Percentiles rank a stretch among this genome's conserved stretches.
Conservation (phyloP, 1,140 invertebrate species). For the Diorhabda elongata region DNA sequence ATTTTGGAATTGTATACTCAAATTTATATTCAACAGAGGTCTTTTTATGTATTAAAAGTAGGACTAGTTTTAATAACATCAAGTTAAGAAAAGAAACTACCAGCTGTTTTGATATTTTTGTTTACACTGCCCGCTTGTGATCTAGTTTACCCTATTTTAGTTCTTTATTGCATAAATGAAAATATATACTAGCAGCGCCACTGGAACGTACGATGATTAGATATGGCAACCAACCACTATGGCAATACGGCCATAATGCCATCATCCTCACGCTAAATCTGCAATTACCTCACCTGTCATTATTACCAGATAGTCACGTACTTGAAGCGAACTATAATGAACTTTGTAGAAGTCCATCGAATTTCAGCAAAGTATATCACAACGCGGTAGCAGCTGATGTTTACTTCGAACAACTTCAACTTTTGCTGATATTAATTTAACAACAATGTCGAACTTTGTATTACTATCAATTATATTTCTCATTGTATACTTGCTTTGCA, state of each 20-base stretch:
- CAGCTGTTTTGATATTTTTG: too few species aligned
- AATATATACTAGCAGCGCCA: not conserved
- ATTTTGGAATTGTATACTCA: too few species aligned
- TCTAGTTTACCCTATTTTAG: too few species aligned
- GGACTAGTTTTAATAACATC: too few species aligned
- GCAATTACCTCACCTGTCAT: slow-evolving; percentile 38
- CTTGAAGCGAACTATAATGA: slow-evolving; percentile 33
- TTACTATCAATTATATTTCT: not conserved
- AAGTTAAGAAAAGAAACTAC: too few species aligned
- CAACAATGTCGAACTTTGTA: not conserved
- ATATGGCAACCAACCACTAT: slow-evolving; percentile 20
- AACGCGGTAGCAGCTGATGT: slow-evolving; percentile 20
- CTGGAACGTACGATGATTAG: slow-evolving; percentile 24
- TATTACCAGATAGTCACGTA: slow-evolving; percentile 38
- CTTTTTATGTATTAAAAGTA: too few species aligned
- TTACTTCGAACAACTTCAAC: not conserved
- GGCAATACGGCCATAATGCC: slow-evolving; percentile 17
- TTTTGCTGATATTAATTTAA: not conserved
- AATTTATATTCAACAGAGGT: too few species aligned
- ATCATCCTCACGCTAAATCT: slow-evolving; percentile 37
- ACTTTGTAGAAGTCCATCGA: slow-evolving; percentile 33
- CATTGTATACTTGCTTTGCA: not conserved
- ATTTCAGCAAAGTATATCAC: slow-evolving; percentile 16
- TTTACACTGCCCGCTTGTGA: too few species aligned
- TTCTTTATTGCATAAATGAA: too few species aligned